Evolutionary conservation across 1,140 invertebrate species (phyloP).

Genomic region (Pristionchus pacificus): DNA sequence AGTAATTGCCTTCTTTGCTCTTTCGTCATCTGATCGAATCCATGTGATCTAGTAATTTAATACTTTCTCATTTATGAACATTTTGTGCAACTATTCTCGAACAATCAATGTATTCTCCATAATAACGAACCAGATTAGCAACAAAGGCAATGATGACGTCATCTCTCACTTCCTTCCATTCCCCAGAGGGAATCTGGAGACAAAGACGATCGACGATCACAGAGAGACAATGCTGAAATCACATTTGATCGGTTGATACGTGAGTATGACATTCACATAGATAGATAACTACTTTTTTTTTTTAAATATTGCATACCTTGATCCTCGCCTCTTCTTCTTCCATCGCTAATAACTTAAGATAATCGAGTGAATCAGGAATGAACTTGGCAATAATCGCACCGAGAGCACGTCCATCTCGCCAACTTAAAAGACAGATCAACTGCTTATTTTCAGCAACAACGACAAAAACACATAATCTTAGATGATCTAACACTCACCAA

Average conservation of each 20-base stretch:
- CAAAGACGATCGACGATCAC: conserved; percentile 13
- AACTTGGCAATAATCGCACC: conserved; percentile 43
- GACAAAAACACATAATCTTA: conserved; percentile 21
- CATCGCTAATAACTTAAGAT: conserved; percentile 2
- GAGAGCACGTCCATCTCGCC: conserved; percentile 42
- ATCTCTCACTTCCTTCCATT: conserved; percentile 2
- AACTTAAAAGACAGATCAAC: conserved; percentile 43
- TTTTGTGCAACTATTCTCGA: no score
- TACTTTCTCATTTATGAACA: no score
- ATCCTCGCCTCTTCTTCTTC: conserved; percentile 18
- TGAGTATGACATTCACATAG: conserved; percentile 29
- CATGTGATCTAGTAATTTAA: background rate
- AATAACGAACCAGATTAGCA: background rate
- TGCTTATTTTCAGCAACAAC: conserved; percentile 6
- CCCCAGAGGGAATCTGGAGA: conserved; percentile 21
- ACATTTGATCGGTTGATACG: conserved; percentile 32
- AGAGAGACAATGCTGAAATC: conserved; percentile 15
- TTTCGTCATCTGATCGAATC: background rate
- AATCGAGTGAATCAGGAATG: conserved; percentile 34
- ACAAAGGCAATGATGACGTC: background rate
- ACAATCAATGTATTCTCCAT: no score
- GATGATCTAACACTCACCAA: conserved; percentile 16
- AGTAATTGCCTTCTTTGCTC: conserved; percentile 4
- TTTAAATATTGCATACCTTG: conserved; percentile 15
- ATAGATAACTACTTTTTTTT: conserved; percentile 31